phyloP scores from a whole-genome alignment of 2,113 vertebrate genomes.

The Mustela nigripes region DNA sequence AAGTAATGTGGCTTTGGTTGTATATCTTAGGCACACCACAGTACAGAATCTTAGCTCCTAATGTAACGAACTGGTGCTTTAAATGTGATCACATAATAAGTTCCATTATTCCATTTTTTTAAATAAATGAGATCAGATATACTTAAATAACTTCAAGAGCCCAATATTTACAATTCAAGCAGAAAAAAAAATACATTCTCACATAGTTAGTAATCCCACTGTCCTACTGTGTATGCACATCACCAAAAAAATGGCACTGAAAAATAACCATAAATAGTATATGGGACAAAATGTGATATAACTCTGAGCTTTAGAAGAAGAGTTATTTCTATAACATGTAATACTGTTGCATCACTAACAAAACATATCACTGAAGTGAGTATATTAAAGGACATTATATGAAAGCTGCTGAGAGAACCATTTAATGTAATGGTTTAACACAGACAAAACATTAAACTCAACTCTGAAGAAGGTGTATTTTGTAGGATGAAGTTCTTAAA shows the following conservation, averaged over 20 bases:
- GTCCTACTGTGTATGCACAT: background rate
- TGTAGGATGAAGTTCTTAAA: constrained; percentile 39
- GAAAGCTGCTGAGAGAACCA: constrained; percentile 34
- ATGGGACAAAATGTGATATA: constrained; percentile 34
- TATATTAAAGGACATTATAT: constrained; percentile 26
- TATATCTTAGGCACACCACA: constrained; percentile 56
- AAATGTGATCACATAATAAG: constrained; percentile 40
- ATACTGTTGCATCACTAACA: constrained; percentile 48
- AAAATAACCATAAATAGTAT: constrained; percentile 42
- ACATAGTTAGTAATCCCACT: constrained; percentile 35
- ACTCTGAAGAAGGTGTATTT: constrained; percentile 19
- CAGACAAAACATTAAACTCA: constrained; percentile 39
- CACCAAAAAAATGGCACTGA: constrained; percentile 13
- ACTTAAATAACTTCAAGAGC: constrained; percentile 42
- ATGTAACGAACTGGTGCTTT: constrained; percentile 47
- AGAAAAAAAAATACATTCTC: constrained; percentile 32
- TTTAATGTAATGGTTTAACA: background rate
- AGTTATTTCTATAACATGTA: constrained; percentile 22
- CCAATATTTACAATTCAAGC: background rate
- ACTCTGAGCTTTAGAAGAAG: constrained; percentile 13
- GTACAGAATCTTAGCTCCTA: constrained; percentile 44
- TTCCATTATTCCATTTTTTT: constrained; percentile 35
- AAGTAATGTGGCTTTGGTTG: constrained; percentile 66
- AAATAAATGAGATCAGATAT: constrained; percentile 56
- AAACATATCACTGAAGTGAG: constrained; percentile 14